Percentiles rank a stretch among this genome's conserved stretches.
Conservation (phyloP, 2,888 invertebrate species). For the Harmothoe impar region DNA sequence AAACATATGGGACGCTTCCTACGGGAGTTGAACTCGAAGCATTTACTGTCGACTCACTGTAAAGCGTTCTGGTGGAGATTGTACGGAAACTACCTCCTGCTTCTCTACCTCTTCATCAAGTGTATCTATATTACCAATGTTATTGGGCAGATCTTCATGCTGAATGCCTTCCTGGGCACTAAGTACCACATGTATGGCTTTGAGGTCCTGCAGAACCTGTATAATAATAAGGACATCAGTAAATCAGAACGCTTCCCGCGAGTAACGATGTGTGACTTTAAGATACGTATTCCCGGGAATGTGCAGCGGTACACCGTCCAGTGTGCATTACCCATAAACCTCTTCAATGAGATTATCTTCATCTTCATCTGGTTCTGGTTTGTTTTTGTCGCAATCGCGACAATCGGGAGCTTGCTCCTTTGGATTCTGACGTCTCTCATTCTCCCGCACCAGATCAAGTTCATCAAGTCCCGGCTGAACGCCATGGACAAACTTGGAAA, state of each 20-base stretch:
- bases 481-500: slow-evolving; percentile 66
- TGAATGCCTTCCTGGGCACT: slow-evolving; percentile 84
- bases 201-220: slow-evolving; percentile 68
- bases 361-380: slow-evolving; percentile 71
- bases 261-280: slow-evolving; percentile 71
- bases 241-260: slow-evolving; percentile 70
- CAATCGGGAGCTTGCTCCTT: slow-evolving; percentile 65
- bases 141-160: slow-evolving; percentile 84
- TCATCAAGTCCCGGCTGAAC: slow-evolving; percentile 66
- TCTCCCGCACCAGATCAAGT: slow-evolving; percentile 66
- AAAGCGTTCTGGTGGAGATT: slow-evolving; percentile 75
- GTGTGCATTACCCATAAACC: slow-evolving; percentile 71
- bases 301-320: slow-evolving; percentile 69
- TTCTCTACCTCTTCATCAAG: slow-evolving; percentile 83
- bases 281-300: slow-evolving; percentile 69
- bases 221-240: slow-evolving; percentile 66
- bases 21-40: slow-evolving; percentile 82
- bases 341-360: slow-evolving; percentile 70
- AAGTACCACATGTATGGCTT: slow-evolving; percentile 73
- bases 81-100: slow-evolving; percentile 84
- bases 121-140: slow-evolving; percentile 84
- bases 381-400: slow-evolving; percentile 67
- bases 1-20: slow-evolving; percentile 83
- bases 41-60: slow-evolving; percentile 70
- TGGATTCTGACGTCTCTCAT: slow-evolving; percentile 65